Conservation (phyloP, 2,888 invertebrate genomes). For the Rutpela maculata region DNA sequence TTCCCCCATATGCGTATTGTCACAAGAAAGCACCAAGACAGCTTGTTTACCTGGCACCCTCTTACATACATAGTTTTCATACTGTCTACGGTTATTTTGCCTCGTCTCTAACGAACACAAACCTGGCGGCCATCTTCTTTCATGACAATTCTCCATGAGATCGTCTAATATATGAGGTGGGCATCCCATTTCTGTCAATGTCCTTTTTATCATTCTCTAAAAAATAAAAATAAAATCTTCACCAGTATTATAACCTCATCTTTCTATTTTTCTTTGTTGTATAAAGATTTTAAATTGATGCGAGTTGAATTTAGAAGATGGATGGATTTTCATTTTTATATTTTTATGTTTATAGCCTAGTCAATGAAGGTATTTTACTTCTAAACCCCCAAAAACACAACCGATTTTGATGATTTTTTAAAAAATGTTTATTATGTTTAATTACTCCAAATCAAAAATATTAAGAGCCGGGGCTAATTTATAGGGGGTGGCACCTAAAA, state of each 20-base stretch:
- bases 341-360: too few relatives aligned
- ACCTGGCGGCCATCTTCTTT: slow-evolving; percentile 95
- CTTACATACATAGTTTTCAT: slow-evolving; percentile 96
- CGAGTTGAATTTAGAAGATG: too few relatives aligned
- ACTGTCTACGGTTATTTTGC: slow-evolving; percentile 93
- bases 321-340: too few relatives aligned
- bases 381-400: too few relatives aligned
- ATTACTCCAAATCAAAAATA: too few relatives aligned
- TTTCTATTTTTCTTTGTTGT: too few relatives aligned
- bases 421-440: too few relatives aligned
- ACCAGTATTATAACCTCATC: not conserved
- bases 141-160: slow-evolving; percentile 98
- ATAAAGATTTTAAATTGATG: too few relatives aligned
- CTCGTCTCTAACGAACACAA: slow-evolving; percentile 94
- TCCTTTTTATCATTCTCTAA: slow-evolving; percentile 94
- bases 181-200: slow-evolving; percentile 94
- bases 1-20: slow-evolving; percentile 95
- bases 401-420: too few relatives aligned
- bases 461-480: too few relatives aligned
- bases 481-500: too few relatives aligned
- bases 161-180: slow-evolving; percentile 95
- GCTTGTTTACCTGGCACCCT: slow-evolving; percentile 97
- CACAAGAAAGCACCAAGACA: slow-evolving; percentile 94
- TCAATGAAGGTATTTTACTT: too few relatives aligned
- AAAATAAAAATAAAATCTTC: slow-evolving; percentile 47